Evolutionary conservation across 2,888 invertebrate genomes (phyloP), one percentile per base, ranked within the genome.

Genomic region (Agelastica alni): DNA sequence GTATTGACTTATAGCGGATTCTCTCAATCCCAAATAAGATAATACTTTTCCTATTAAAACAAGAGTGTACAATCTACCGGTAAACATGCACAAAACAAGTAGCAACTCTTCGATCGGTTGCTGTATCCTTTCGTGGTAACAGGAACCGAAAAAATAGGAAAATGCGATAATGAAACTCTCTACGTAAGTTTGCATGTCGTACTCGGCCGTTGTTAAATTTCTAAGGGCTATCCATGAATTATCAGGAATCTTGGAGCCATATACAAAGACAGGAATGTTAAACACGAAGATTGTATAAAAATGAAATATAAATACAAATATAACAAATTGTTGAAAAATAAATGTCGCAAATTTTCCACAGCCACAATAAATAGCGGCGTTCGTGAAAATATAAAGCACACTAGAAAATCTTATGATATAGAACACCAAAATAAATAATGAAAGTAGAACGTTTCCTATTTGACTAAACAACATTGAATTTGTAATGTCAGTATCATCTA

Each of bases 1-100:
- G 64, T 77, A 78, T 54, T 77, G 76, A 4, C 73, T 67, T 51
- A 76, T 72, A 0, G 77, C 72, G 10, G 73, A 72, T 2, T 70
- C 70, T 2, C 68, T 60, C 1, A 65, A 53, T 4, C 67, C 67
- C 37, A 70, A 69, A 4, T 63, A 47, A 59, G 66, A 16, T 64
- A 77, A 45, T 6, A 68, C 41, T n/a, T 49, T 56, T 4, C 67
- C 67, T 17, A 65, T 43, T 2, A 72, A 58, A 13, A 66, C 60
- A 10, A 70, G 62, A 1, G 68, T 64, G 48, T 59, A 70, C 7
- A 67, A 61, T 36, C 67, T 53, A 2, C 74, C 74, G 4, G 56
- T 42, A 9, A 70, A 51, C 2, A 59, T 49, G n/a, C 67, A 56
- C 4, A 68, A 3, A 9, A 63, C 53, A 6, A 68, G 53, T 12